A percentile compares a stretch with the other conserved stretches of the same genome.
Evolutionary conservation across 2,113 vertebrate genomes (phyloP).

Genomic region (Colossoma macropomum): DNA sequence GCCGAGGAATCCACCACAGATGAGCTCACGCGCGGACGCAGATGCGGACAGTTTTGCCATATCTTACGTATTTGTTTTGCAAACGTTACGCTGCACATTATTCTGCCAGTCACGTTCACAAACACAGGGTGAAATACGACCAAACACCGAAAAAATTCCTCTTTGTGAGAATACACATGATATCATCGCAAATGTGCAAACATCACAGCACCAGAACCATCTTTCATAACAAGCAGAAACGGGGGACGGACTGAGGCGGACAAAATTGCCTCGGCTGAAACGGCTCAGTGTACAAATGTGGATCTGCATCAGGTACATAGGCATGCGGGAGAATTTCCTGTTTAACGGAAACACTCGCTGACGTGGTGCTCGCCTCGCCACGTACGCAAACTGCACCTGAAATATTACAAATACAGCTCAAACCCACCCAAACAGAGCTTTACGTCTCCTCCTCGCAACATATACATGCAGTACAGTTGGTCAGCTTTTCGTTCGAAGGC

Average conservation of each 20-base stretch:
- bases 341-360: constrained; percentile 16
- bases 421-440: constrained; percentile 25
- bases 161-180: constrained; percentile 3
- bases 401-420: constrained; percentile 48
- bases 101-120: constrained; percentile 11
- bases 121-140: constrained; percentile 11
- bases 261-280: background rate
- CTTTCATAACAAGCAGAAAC: constrained; percentile 31
- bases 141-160: background rate
- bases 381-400: constrained; percentile 37
- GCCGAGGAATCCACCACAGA: background rate
- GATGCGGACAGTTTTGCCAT: background rate
- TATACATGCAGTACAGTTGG: constrained; percentile 15
- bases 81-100: background rate
- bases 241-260: background rate
- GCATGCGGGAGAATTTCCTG: constrained; percentile 43
- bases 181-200: constrained; percentile 26
- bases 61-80: background rate
- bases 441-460: constrained; percentile 1
- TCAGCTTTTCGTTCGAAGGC: background rate
- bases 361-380: constrained; percentile 15
- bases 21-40: background rate
- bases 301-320: constrained; percentile 38
- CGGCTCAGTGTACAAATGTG: constrained; percentile 7
- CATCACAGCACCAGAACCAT: constrained; percentile 21